These are phyloP conservation scores for Mesoligia furuncula DNA, from an alignment of 2,888 invertebrate species.

Conservation along the genomic window DNA sequence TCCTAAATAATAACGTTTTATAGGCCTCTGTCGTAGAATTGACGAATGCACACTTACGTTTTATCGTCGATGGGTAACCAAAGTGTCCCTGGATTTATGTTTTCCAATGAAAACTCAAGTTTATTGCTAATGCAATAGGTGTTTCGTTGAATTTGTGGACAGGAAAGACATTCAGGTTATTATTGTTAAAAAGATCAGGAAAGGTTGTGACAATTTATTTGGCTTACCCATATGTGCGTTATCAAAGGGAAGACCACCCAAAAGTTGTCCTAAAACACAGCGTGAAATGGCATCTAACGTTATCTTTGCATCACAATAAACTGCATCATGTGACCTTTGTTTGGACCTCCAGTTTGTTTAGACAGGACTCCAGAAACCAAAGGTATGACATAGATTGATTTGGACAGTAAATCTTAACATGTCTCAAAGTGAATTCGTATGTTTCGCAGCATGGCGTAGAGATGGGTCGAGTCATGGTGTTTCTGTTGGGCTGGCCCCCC, in stretches of 20 bases:
- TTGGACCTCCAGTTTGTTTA: constrained; percentile 75
- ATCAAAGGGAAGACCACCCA: constrained; percentile 67
- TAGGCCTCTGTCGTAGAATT: constrained; percentile 83
- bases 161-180: constrained; percentile 50
- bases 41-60: constrained; percentile 84
- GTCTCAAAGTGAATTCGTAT: constrained; percentile 87
- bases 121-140: constrained; percentile 84
- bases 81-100: constrained; percentile 83
- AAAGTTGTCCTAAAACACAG: constrained; percentile 63
- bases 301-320: constrained; percentile 69
- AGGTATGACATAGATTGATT: constrained; percentile 84
- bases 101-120: constrained; percentile 74
- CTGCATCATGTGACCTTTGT: constrained; percentile 71
- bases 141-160: constrained; percentile 65
- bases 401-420: constrained; percentile 78
- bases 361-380: constrained; percentile 76
- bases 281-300: constrained; percentile 66
- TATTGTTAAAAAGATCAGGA: constrained; percentile 33
- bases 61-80: constrained; percentile 81
- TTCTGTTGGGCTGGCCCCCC: constrained; percentile 77
- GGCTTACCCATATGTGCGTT: constrained; percentile 45
- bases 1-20: constrained; percentile 89
- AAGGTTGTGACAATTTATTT: constrained; percentile 31
- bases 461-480: constrained; percentile 82
- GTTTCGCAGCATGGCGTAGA: constrained; percentile 87